phyloP scores from a whole-genome alignment of 1,140 invertebrate species.

The Bombus confusus region DNA sequence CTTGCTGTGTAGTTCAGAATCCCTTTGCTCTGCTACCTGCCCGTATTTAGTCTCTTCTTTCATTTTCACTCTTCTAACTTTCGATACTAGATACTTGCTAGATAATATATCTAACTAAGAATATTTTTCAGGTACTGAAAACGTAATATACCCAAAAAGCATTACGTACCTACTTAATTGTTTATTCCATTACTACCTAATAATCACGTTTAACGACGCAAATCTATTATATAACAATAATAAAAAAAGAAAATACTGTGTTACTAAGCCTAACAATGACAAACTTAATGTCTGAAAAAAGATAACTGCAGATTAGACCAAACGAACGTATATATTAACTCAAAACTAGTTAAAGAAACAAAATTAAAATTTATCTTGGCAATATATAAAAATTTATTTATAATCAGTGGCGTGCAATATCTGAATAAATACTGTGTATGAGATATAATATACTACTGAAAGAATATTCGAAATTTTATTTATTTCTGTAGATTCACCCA shows the following conservation, averaged over 20 bases:
- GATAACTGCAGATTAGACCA: background rate
- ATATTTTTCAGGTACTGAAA: conserved; percentile 40
- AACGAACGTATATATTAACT: conserved; percentile 20
- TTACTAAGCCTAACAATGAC: conserved; percentile 8
- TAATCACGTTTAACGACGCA: conserved; percentile 13
- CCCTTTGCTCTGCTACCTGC: conserved; percentile 75
- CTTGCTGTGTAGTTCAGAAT: conserved; percentile 73
- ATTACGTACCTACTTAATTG: conserved; percentile 21
- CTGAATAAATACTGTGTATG: background rate
- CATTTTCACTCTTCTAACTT: conserved; percentile 63
- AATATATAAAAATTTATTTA: background rate
- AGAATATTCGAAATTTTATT: background rate
- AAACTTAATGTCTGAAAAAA: background rate
- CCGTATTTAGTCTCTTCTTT: conserved; percentile 73
- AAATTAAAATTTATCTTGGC: background rate
- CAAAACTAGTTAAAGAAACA: conserved; percentile 7
- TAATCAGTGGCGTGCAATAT: conserved; percentile 41
- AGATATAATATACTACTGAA: background rate
- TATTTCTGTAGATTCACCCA: background rate
- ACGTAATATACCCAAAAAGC: conserved; percentile 1
- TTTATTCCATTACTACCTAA: conserved; percentile 20
- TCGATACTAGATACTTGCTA: conserved; percentile 51
- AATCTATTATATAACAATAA: conserved; percentile 17
- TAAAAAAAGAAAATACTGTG: background rate
- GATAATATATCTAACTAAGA: conserved; percentile 63